A percentile compares a stretch with the other conserved stretches of the same genome.
phyloP scores from a whole-genome alignment of 2,888 invertebrate genomes.

The Ypsolopha sequella region DNA sequence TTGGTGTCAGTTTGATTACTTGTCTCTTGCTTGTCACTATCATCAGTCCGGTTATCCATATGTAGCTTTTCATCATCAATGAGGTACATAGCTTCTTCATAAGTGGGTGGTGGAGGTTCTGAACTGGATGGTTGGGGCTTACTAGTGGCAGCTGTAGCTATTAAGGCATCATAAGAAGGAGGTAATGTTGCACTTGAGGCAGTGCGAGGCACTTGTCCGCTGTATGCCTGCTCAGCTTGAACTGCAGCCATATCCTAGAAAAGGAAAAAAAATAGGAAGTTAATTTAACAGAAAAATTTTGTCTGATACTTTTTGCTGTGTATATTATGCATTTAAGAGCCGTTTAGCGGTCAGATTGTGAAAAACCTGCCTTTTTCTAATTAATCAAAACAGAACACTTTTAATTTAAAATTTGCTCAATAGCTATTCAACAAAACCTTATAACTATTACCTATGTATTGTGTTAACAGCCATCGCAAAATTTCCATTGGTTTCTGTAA shows the following conservation, averaged over 20 bases:
- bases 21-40: constrained; percentile 49
- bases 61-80: constrained; percentile 56
- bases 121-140: constrained; percentile 61
- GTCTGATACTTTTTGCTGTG: no score
- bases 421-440: no score
- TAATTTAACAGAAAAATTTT: no score
- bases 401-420: no score
- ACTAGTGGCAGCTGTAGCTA: constrained; percentile 43
- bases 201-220: constrained; percentile 63
- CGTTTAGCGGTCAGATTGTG: no score
- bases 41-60: constrained; percentile 34
- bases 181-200: constrained; percentile 72
- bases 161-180: constrained; percentile 74
- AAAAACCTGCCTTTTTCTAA: no score
- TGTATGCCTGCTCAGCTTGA: constrained; percentile 66
- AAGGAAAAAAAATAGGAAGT: constrained; percentile 11
- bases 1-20: constrained; percentile 35
- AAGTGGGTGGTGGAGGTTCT: constrained; percentile 73
- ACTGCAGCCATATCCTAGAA: constrained; percentile 70
- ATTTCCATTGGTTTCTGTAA: no score
- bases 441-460: no score
- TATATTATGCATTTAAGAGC: no score
- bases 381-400: no score
- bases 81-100: constrained; percentile 73
- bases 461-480: no score